Base-by-base conservation (phyloP, 2,797 vertebrate genomes). In the Gallinago solitaria region DNA sequence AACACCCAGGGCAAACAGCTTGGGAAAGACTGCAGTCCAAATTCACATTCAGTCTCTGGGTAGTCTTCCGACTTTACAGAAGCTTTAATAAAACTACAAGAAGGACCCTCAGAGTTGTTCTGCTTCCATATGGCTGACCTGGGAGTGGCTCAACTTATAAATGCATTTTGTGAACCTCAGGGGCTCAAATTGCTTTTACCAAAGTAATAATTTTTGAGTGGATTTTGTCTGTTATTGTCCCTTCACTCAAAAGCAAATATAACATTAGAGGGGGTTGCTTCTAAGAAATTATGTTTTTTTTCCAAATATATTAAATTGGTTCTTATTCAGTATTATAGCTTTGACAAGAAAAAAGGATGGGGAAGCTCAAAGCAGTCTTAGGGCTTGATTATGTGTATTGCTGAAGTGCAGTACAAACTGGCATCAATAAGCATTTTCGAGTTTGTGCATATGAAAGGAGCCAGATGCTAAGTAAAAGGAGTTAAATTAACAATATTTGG, bases 251-350 rank as follows among this genome's bases (percentile, higher is more conserved):
- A 83, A 83, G 9, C 20, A 74, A 68, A 39, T 12, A 47, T 0
- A 48, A 3, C 3, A 4, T 63, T 87, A 67, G 23, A 48, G 3
- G 6, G 14, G 5, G 5, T 30, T 0, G 0, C 11, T 71, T 80
- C 19, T 89, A 50, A 87, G 23, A 33, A 85, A 60, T 68, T 37
- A 43, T 15, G 3, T 8, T 57, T 83, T 79, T 79, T 79, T 6
- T 71, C 13, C 59, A 79, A 91, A 51, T 43, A 18, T 20, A 57
- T 61, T 53, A n/a, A 60, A 65, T 16, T 67, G 10, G 8, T 60
- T 88, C 16, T 39, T 56, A 41, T 24, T 47, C 17, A 16, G n/a
- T 69, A 39, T 79, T 78, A 75, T 3, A 75, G 8, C 5, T 79
- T 39, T 89, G 32, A 33, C 9, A 60, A 19, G 8, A 57, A 57